These are phyloP conservation scores for Habropoda laboriosa DNA, from an alignment of 1,140 invertebrate species.

Conservation along the genomic window DNA sequence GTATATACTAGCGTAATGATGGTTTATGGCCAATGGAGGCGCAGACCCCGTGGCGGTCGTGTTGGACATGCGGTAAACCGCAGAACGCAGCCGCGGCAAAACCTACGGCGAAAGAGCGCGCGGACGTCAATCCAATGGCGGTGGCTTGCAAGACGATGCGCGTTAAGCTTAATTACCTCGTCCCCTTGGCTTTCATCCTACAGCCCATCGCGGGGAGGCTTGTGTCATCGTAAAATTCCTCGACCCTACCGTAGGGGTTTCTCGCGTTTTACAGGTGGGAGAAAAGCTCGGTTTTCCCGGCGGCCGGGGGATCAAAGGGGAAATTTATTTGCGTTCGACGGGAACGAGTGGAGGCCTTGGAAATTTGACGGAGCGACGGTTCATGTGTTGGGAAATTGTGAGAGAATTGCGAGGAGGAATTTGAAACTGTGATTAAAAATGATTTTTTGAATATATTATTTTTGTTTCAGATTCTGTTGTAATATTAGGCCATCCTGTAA, in stretches of 20 bases:
- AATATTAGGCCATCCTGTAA: no score
- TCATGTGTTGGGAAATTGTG: no score
- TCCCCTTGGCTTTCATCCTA: constrained; percentile 30
- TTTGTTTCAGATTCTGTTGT: no score
- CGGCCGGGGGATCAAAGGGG: neutral
- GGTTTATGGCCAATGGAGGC: constrained; percentile 71
- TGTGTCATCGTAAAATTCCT: constrained; percentile 38
- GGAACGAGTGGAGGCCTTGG: no score
- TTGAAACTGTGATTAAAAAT: no score
- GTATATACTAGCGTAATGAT: constrained; percentile 77
- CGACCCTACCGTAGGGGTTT: neutral
- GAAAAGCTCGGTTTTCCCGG: neutral
- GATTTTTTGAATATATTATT: no score
- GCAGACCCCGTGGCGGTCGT: constrained; percentile 67
- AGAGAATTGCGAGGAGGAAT: no score
- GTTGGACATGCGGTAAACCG: constrained; percentile 80
- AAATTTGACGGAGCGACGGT: no score
- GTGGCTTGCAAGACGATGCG: constrained; percentile 47
- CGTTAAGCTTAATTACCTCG: constrained; percentile 72
- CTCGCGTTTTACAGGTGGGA: neutral
- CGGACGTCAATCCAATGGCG: constrained; percentile 45
- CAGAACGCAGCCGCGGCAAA: constrained; percentile 75
- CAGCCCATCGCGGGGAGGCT: constrained; percentile 2
- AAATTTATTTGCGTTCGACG: neutral
- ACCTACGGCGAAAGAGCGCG: constrained; percentile 61